These are phyloP conservation scores for Campopleginae sp. DNA, from an alignment of 2,888 invertebrate species.

Conservation along the genomic window DNA sequence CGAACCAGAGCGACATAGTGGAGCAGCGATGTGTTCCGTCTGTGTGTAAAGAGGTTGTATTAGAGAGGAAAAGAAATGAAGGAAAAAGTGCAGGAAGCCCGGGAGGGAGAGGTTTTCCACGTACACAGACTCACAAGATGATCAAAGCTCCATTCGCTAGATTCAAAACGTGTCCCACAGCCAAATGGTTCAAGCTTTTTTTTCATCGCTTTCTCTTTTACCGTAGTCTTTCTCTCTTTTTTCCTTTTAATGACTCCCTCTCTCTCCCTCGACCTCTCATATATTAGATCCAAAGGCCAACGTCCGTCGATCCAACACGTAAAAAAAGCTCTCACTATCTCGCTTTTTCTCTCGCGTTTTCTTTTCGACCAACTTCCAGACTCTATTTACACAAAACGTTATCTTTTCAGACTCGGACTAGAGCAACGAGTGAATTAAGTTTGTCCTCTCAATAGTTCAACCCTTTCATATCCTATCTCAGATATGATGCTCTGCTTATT, in stretches of 20 bases:
- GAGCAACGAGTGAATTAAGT: slow-evolving; percentile 56
- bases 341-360: background rate
- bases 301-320: slow-evolving; percentile 62
- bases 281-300: slow-evolving; percentile 41
- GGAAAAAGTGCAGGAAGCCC: slow-evolving; percentile 34
- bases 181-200: slow-evolving; percentile 60
- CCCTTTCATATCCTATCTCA: slow-evolving; percentile 42
- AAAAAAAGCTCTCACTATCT: slow-evolving; percentile 66
- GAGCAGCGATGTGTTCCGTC: slow-evolving; percentile 16
- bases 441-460: slow-evolving; percentile 46
- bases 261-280: slow-evolving; percentile 21
- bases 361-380: slow-evolving; percentile 54
- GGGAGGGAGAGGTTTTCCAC: slow-evolving; percentile 45
- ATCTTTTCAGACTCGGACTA: slow-evolving; percentile 59
- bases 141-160: slow-evolving; percentile 66
- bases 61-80: slow-evolving; percentile 23
- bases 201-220: background rate
- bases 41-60: slow-evolving; percentile 37
- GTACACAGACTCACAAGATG: slow-evolving; percentile 60
- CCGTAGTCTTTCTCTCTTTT: slow-evolving; percentile 38
- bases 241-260: slow-evolving; percentile 10
- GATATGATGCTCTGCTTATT: slow-evolving; percentile 22
- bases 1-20: slow-evolving; percentile 39
- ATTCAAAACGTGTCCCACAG: slow-evolving; percentile 47
- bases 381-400: slow-evolving; percentile 65